Percentiles rank a stretch among this genome's conserved stretches.
Evolutionary conservation across 2,113 vertebrate species (phyloP).

Genomic region (Oreotragus oreotragus): DNA sequence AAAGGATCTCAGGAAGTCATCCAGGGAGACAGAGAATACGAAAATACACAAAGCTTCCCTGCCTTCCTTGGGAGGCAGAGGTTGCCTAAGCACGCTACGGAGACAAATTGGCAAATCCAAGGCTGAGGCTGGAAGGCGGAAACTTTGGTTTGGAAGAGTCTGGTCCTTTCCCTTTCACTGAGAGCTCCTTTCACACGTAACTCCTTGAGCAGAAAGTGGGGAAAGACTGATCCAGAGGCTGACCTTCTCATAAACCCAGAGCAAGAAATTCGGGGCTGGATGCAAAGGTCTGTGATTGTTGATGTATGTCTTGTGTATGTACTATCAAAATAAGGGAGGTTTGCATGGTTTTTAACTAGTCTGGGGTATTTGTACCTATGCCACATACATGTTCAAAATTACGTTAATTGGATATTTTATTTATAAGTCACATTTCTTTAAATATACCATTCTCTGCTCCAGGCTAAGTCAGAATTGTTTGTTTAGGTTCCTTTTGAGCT

Average conservation of each 20-base stretch:
- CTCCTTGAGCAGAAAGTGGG: background rate
- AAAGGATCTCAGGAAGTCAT: background rate
- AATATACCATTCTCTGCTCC: slow-evolving; percentile 52
- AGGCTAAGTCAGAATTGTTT: slow-evolving; percentile 16
- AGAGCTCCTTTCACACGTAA: background rate
- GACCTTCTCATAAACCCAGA: background rate
- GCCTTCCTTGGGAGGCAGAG: background rate
- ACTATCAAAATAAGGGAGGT: background rate
- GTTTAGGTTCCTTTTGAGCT: slow-evolving; percentile 32
- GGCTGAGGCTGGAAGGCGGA: background rate
- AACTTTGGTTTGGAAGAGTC: background rate
- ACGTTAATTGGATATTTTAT: background rate
- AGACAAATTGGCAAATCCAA: background rate
- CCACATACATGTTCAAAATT: slow-evolving; percentile 18
- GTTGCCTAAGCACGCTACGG: fast-evolving
- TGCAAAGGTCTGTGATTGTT: background rate
- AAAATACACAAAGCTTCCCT: background rate
- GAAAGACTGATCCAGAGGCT: background rate
- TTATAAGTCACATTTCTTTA: slow-evolving; percentile 65
- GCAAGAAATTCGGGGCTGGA: background rate
- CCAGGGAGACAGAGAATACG: background rate
- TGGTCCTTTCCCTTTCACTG: background rate
- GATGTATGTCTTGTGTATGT: background rate
- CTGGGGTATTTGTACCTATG: background rate
- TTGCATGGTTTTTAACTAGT: background rate